Evolutionary conservation across 2,888 invertebrate genomes (phyloP).

Genomic region (Thysanoteuthis rhombus): DNA sequence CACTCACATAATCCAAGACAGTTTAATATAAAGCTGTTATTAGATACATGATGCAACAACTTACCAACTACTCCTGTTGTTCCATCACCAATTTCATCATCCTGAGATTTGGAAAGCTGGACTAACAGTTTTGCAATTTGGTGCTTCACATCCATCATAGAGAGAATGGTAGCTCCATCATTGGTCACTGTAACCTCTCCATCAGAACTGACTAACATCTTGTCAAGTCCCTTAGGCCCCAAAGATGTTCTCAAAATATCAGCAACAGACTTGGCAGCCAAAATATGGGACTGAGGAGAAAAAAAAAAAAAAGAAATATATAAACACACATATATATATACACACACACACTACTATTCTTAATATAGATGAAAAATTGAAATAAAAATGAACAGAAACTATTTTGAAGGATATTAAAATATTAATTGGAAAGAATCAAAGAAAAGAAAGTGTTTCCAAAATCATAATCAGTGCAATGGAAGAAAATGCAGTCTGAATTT

Average conservation of each 20-base stretch:
- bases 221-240: conserved; percentile 95
- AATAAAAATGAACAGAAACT: too few relatives aligned
- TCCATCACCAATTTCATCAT: conserved; percentile 99
- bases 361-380: too few relatives aligned
- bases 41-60: conserved; percentile 33
- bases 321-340: too few relatives aligned
- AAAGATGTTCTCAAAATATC: conserved; percentile 89
- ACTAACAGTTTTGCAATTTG: conserved; percentile 98
- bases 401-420: too few relatives aligned
- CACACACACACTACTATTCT: too few relatives aligned
- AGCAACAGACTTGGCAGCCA: conserved; percentile 94
- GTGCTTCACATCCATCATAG: conserved; percentile 98
- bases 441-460: too few relatives aligned
- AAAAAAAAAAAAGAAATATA: conserved; percentile 34
- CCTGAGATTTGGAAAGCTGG: conserved; percentile 97
- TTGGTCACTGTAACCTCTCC: conserved; percentile 98
- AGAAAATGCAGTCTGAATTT: too few relatives aligned
- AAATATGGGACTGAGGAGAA: conserved; percentile 88
- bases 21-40: background rate
- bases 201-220: conserved; percentile 95
- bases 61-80: conserved; percentile 94
- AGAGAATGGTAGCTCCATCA: conserved; percentile 98
- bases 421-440: too few relatives aligned
- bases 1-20: too few relatives aligned
- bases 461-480: too few relatives aligned